Conservation (phyloP, 2,797 vertebrate genomes). For the Pantherophis vulpinus region DNA sequence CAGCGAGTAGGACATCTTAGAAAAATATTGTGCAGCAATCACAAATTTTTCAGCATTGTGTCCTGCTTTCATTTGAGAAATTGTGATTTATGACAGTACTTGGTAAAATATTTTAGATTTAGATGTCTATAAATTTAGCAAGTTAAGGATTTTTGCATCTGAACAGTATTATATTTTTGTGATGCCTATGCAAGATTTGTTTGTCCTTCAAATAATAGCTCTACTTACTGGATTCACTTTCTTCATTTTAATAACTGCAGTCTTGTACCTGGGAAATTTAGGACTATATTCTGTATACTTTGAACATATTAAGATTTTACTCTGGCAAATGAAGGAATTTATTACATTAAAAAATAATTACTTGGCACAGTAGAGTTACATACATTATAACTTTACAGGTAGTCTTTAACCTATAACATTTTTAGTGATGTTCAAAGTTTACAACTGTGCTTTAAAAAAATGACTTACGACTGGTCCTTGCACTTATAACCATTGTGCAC, state of each 20-base stretch:
- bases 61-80: neutral
- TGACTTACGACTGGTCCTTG: neutral
- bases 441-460: neutral
- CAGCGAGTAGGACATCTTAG: neutral
- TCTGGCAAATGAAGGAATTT: neutral
- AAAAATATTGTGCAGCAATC: neutral
- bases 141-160: neutral
- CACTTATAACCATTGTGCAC: neutral
- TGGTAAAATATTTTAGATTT: neutral
- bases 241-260: neutral
- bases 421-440: neutral
- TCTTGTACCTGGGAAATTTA: neutral
- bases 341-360: neutral
- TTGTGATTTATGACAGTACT: neutral
- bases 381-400: neutral
- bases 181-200: neutral
- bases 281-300: neutral
- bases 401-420: neutral
- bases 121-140: neutral
- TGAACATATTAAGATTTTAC: neutral
- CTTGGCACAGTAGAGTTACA: neutral
- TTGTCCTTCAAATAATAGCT: neutral
- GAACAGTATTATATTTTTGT: neutral
- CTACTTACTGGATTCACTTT: neutral
- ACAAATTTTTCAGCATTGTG: neutral